Percentiles rank a stretch among this genome's conserved stretches.
These are phyloP conservation scores for Tupaia tana DNA, from an alignment of 2,113 vertebrate genomes.

Conservation along the genomic window DNA sequence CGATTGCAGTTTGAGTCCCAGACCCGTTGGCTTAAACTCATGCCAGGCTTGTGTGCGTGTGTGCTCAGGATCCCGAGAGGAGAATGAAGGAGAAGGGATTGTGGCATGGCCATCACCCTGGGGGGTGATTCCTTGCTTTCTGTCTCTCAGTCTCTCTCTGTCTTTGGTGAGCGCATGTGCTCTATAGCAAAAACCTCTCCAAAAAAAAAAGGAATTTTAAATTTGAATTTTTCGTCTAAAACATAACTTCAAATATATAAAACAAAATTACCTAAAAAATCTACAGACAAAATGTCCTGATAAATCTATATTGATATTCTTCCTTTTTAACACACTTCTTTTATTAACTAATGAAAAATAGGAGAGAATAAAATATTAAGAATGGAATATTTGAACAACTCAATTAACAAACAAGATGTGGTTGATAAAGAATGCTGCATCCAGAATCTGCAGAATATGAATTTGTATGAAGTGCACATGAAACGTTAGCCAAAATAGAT, in stretches of 20 bases:
- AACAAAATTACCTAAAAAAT: slow-evolving; percentile 6
- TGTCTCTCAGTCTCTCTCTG: too few species aligned
- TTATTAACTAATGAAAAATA: slow-evolving; percentile 34
- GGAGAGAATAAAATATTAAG: slow-evolving; percentile 31
- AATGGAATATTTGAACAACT: slow-evolving; percentile 41
- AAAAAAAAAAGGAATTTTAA: not conserved
- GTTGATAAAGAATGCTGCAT: slow-evolving; percentile 38
- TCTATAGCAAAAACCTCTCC: too few species aligned
- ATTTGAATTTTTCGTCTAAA: not conserved
- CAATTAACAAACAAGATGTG: slow-evolving; percentile 51
- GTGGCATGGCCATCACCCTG: too few species aligned
- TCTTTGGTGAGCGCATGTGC: too few species aligned
- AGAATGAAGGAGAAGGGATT: too few species aligned
- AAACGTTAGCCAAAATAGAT: slow-evolving; percentile 65
- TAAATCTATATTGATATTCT: not conserved
- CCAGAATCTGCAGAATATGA: slow-evolving; percentile 65
- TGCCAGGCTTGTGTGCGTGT: too few species aligned
- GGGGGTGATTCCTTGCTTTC: too few species aligned
- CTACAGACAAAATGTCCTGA: not conserved
- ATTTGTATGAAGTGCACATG: slow-evolving; percentile 53
- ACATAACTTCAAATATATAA: slow-evolving; percentile 1
- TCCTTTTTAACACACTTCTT: not conserved
- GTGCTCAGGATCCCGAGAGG: too few species aligned
- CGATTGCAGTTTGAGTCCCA: too few species aligned
- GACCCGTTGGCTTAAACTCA: too few species aligned